Base-by-base conservation (phyloP, 2,113 vertebrate genomes). In the Choloepus hoffmanni region DNA sequence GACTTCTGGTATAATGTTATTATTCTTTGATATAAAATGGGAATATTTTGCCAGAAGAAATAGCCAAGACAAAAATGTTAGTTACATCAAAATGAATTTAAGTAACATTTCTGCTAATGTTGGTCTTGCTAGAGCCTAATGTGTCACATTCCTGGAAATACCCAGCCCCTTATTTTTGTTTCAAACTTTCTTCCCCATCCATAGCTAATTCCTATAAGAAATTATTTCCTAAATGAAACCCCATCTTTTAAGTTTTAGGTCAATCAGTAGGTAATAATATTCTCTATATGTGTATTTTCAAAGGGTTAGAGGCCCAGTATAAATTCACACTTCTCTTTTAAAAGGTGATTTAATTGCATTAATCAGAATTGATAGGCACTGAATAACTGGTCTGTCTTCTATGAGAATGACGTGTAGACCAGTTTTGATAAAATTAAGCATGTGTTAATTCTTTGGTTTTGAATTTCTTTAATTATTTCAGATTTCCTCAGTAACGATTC, bases 31-130 rank as follows among this genome's bases (percentile, higher is more conserved):
- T 79, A 86, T n/a, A 83, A 76, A 50, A 89, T 4, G 86, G 79
- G 48, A 92, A 55, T 92, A 96, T 91, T 76, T 96, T 94, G 40
- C 43, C 45, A 70, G 11, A 72, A 89, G 45, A 89, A 74, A 88
- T 81, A 81, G 19, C 81, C 50, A 93, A 68, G 62, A 90, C 24
- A 94, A 13, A 95, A 8, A 14, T 77, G 77, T 93, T 85, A 95
- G 73, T 95, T 74, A 67, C 53, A 84, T n/a, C 33, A 92, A 93
- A 97, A 78, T 73, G 50, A 93, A 78, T 91, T 96, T 67, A 96
- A 85, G 40, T 7, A 79, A 28, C 14, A 74, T 94, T 86, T 89
- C 24, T 76, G 45, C 36, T 84, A 95, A 74, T 93, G 93, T 58
- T 89, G 72, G 84, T 89, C 33, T 89, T 60, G 5, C 21, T 82